A percentile compares a stretch with the other conserved stretches of the same genome.
These are phyloP conservation scores for Mimachlamys varia DNA, from an alignment of 2,888 invertebrate genomes.

Conservation along the genomic window DNA sequence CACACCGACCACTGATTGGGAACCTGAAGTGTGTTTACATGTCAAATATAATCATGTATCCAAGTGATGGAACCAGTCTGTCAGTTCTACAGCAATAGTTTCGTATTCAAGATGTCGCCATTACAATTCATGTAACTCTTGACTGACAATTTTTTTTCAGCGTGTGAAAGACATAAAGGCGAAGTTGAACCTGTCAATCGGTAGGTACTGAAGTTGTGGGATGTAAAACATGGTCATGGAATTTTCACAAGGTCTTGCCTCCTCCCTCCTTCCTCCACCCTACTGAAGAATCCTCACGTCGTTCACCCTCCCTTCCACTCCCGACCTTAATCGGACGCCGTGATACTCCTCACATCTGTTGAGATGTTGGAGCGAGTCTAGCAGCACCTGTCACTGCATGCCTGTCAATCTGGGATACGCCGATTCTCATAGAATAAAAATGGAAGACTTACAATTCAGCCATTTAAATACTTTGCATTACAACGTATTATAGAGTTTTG, in stretches of 20 bases:
- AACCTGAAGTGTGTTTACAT: not conserved
- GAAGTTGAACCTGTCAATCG: not conserved
- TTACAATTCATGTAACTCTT: no score
- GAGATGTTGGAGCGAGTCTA: not conserved
- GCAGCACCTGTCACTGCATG: not conserved
- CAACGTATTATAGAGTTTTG: not conserved
- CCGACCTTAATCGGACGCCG: not conserved
- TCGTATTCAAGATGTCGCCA: conserved; percentile 10
- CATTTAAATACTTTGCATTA: not conserved
- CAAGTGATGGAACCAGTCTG: conserved; percentile 2
- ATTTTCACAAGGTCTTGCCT: not conserved
- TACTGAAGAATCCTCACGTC: not conserved
- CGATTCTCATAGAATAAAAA: not conserved
- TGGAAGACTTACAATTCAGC: not conserved
- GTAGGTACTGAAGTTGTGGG: not conserved
- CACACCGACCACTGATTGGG: not conserved
- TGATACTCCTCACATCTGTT: not conserved
- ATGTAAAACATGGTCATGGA: not conserved
- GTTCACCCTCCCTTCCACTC: no score
- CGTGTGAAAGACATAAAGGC: not conserved
- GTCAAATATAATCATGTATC: conserved; percentile 3
- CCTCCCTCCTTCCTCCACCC: not conserved
- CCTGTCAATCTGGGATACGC: not conserved
- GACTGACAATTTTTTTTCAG: no score
- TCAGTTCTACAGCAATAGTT: not conserved